Percentiles rank a stretch among this genome's conserved stretches.
phyloP scores from a whole-genome alignment of 2,797 vertebrate genomes.

The Crocodylus rhombifer region DNA sequence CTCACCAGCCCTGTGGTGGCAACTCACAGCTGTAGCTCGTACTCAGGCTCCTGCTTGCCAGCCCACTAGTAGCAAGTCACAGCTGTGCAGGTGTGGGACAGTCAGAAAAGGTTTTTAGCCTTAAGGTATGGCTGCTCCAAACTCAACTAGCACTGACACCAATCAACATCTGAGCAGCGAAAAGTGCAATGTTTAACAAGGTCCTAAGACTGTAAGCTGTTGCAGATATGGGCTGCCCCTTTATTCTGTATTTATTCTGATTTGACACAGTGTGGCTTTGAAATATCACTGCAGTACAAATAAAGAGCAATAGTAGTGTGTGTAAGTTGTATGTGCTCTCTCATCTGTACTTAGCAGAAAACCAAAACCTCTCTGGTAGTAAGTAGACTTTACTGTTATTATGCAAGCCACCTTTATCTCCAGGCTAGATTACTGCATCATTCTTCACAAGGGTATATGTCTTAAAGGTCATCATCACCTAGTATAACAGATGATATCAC shows the following conservation, averaged over 20 bases:
- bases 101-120: too few relatives aligned
- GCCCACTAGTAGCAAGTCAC: too few relatives aligned
- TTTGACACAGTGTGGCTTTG: not conserved
- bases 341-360: not conserved
- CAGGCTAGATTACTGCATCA: not conserved
- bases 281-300: not conserved
- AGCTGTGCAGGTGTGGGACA: too few relatives aligned
- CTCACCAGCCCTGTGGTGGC: too few relatives aligned
- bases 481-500: not conserved
- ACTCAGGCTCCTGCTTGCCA: too few relatives aligned
- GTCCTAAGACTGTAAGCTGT: not conserved
- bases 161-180: too few relatives aligned
- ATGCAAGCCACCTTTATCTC: not conserved
- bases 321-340: not conserved
- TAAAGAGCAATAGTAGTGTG: not conserved
- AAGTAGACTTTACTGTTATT: not conserved
- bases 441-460: not conserved
- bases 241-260: not conserved
- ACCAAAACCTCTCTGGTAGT: not conserved
- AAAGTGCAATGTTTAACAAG: too few relatives aligned
- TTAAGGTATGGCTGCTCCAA: too few relatives aligned
- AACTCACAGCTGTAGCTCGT: too few relatives aligned
- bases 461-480: not conserved
- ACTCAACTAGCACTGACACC: too few relatives aligned
- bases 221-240: not conserved